Conservation (phyloP, 2,797 vertebrate species). For the Pitangus sulphuratus region DNA sequence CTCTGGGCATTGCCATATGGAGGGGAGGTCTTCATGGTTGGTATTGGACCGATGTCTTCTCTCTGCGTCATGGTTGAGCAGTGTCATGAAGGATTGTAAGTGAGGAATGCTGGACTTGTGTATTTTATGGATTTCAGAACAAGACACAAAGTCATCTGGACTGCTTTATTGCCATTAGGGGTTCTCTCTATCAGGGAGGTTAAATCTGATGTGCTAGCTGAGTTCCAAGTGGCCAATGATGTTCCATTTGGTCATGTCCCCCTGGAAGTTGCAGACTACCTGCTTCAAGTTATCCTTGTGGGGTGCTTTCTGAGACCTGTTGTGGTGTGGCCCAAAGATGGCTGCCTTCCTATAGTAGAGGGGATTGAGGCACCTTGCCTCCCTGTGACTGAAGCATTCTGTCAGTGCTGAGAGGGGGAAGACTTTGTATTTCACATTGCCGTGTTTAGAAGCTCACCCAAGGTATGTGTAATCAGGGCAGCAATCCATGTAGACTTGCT, state of each 20-base stretch:
- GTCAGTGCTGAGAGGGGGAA: background rate
- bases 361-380: background rate
- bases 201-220: background rate
- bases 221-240: background rate
- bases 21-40: background rate
- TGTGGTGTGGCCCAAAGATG: background rate
- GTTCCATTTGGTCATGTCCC: background rate
- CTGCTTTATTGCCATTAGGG: background rate
- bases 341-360: background rate
- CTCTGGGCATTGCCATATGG: background rate
- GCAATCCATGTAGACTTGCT: background rate
- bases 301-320: background rate
- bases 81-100: background rate
- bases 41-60: background rate
- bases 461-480: background rate
- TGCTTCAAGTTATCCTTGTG: background rate
- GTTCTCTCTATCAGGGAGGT: background rate
- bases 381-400: background rate
- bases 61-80: background rate
- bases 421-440: background rate
- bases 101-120: background rate
- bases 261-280: background rate
- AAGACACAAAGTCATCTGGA: background rate
- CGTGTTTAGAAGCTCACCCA: background rate
- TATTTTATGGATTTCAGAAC: background rate